These are phyloP conservation scores for Drosophila ambigua DNA, from an alignment of 1,140 invertebrate species.

Conservation along the genomic window DNA sequence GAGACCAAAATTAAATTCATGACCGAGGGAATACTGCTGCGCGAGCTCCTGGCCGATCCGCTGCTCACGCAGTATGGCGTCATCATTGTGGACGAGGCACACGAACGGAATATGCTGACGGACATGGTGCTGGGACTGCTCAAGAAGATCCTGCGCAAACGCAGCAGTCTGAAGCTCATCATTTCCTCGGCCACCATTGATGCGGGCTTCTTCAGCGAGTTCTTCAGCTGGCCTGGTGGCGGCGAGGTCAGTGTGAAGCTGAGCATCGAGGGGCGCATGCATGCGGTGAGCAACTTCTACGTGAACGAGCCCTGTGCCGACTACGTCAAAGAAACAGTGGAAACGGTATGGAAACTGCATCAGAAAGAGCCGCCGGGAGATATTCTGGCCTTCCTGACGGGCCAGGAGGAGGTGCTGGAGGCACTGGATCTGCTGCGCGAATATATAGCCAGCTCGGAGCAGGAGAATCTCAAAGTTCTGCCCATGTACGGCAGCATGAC, in stretches of 20 bases:
- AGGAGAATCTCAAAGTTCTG: constrained; percentile 89
- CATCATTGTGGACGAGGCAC: constrained; percentile 98
- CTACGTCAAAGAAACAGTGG: constrained; percentile 94
- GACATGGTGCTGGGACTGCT: constrained; percentile 97
- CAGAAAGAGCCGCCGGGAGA: constrained; percentile 92
- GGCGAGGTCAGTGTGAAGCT: constrained; percentile 91
- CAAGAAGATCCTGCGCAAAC: constrained; percentile 95
- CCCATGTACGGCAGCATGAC: constrained; percentile 97
- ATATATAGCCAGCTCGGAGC: constrained; percentile 86
- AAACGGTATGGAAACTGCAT: constrained; percentile 96
- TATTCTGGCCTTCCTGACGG: constrained; percentile 97
- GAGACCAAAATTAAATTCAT: constrained; percentile 96
- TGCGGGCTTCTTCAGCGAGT: constrained; percentile 93
- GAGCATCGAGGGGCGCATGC: constrained; percentile 94
- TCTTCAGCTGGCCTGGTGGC: constrained; percentile 90
- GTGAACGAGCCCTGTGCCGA: constrained; percentile 93
- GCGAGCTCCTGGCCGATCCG: constrained; percentile 98
- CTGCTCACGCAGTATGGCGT: constrained; percentile 94
- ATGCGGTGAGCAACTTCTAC: constrained; percentile 95
- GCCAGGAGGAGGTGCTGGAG: constrained; percentile 94
- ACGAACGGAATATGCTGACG: constrained; percentile 96
- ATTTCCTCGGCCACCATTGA: constrained; percentile 98
- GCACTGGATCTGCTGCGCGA: constrained; percentile 89
- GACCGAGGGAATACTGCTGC: constrained; percentile 97
- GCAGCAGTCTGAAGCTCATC: constrained; percentile 92